Percentiles rank a stretch among this genome's conserved stretches.
These are phyloP conservation scores for Drosophila kepulauana DNA, from an alignment of 1,140 invertebrate species.

Conservation along the genomic window DNA sequence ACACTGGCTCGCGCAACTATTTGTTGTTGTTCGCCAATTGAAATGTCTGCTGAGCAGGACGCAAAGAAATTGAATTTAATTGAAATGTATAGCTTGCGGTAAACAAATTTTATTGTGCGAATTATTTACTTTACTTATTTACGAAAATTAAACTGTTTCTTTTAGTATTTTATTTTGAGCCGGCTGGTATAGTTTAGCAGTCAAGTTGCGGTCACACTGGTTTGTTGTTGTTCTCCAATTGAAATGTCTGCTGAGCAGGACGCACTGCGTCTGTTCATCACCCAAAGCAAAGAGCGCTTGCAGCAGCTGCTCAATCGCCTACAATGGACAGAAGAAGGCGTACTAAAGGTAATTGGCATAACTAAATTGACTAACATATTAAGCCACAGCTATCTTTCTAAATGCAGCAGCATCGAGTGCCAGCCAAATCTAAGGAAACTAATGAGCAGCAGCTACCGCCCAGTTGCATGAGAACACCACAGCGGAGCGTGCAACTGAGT, in stretches of 20 bases:
- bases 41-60: too few relatives aligned
- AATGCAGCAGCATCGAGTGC: constrained; percentile 12
- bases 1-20: not conserved
- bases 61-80: too few relatives aligned
- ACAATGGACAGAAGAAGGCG: constrained; percentile 54
- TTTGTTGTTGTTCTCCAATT: not conserved
- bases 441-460: constrained; percentile 2
- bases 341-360: constrained; percentile 35
- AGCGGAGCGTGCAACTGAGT: constrained; percentile 40
- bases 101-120: too few relatives aligned
- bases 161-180: too few relatives aligned
- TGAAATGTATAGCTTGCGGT: too few relatives aligned
- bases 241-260: constrained; percentile 29
- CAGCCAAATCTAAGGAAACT: too few relatives aligned
- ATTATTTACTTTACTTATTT: too few relatives aligned
- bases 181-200: too few relatives aligned
- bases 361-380: not conserved
- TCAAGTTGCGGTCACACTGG: too few relatives aligned
- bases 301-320: constrained; percentile 37
- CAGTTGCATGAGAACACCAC: constrained; percentile 15
- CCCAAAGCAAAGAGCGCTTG: constrained; percentile 23
- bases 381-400: not conserved
- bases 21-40: too few relatives aligned
- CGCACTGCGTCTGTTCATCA: constrained; percentile 40
- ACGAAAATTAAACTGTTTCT: too few relatives aligned